Conservation (phyloP, 2,113 vertebrate genomes). For the Mionectes macconnelli region DNA sequence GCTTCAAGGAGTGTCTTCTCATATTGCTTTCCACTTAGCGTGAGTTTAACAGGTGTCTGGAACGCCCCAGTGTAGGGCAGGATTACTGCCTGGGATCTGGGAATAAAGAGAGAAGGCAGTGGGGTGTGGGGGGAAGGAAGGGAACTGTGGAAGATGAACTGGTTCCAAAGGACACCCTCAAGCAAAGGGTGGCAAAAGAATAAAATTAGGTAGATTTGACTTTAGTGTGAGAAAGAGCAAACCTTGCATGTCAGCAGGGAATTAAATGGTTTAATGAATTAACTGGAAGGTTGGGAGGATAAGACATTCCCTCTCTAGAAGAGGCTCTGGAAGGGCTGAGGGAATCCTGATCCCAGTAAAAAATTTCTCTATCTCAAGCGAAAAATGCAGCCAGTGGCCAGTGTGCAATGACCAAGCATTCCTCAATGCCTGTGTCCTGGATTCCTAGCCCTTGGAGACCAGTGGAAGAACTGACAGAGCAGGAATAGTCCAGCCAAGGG, state of each 20-base stretch:
- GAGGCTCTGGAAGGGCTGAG: not conserved
- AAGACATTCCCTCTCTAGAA: not conserved
- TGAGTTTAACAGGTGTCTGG: not conserved
- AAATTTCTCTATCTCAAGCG: not conserved
- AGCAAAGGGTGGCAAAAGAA: not conserved
- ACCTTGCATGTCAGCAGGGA: not conserved
- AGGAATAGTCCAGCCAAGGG: not conserved
- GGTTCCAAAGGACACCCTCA: slow-evolving; percentile 15
- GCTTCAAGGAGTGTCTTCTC: not conserved
- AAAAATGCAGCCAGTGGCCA: not conserved
- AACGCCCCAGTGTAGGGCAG: not conserved
- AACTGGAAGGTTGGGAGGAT: not conserved
- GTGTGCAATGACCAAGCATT: not conserved
- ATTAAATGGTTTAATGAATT: slow-evolving; percentile 8
- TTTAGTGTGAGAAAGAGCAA: slow-evolving; percentile 32
- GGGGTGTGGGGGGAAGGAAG: not conserved
- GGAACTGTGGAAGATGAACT: not conserved
- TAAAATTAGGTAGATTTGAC: not conserved
- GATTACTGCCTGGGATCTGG: not conserved
- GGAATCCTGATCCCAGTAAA: not conserved
- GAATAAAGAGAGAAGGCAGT: not conserved
- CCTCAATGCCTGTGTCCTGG: not conserved
- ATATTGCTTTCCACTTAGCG: not conserved
- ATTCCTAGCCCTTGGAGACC: not conserved
- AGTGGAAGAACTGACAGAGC: not conserved